Conservation (phyloP, 1,140 invertebrate species). For the Hycleus cichorii region DNA sequence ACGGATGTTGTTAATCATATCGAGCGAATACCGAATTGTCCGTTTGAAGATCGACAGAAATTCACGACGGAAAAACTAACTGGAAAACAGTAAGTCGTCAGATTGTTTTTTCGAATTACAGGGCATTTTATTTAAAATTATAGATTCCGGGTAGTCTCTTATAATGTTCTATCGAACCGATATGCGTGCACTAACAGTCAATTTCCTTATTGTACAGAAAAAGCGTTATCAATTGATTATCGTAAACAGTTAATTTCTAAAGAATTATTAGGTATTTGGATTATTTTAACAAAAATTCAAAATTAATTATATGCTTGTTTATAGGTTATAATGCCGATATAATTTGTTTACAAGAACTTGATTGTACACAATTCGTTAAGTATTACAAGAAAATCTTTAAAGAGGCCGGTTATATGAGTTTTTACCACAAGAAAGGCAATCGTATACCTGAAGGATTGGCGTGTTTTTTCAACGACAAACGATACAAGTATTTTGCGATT, state of each 20-base stretch:
- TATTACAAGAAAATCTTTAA: conserved; percentile 44
- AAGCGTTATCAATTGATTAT: conserved; percentile 76
- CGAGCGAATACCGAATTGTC: conserved; percentile 56
- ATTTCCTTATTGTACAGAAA: conserved; percentile 72
- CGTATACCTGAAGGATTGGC: conserved; percentile 69
- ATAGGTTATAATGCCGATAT: conserved; percentile 82
- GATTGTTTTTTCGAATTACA: too few species aligned
- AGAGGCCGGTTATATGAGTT: conserved; percentile 38
- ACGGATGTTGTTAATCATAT: conserved; percentile 53
- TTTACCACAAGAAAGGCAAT: conserved; percentile 64
- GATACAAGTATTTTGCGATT: conserved; percentile 47
- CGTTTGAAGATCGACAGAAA: conserved; percentile 68
- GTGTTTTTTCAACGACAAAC: conserved; percentile 58
- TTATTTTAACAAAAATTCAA: not conserved
- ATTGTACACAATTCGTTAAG: conserved; percentile 60
- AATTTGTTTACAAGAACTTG: conserved; percentile 88
- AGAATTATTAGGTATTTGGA: conserved; percentile 63
- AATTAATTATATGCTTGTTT: conserved; percentile 1
- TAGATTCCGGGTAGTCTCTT: conserved; percentile 75
- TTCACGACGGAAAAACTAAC: conserved; percentile 54
- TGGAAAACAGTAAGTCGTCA: conserved; percentile 36
- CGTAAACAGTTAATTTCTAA: conserved; percentile 76
- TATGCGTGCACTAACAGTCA: conserved; percentile 76
- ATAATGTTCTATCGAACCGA: conserved; percentile 82
- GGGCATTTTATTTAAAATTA: conserved; percentile 36